Conservation (phyloP, 2,888 invertebrate genomes). For the Leistus spinibarbis region DNA sequence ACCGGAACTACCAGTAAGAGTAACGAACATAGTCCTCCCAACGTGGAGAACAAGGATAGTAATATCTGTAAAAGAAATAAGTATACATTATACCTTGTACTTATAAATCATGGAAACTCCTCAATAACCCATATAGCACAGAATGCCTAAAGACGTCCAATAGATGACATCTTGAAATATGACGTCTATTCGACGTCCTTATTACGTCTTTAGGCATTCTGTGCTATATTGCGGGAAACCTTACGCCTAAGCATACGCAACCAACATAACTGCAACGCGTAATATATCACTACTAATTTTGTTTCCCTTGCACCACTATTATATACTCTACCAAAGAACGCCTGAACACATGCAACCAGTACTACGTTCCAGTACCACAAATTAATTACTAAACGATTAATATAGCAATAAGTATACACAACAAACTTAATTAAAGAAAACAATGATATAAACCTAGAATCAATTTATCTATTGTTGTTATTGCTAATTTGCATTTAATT, state of each 20-base stretch:
- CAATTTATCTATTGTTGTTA: neutral
- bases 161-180: too few relatives aligned
- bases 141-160: too few relatives aligned
- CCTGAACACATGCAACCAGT: too few relatives aligned
- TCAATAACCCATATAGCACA: neutral
- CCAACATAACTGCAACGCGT: neutral
- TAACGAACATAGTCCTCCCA: constrained; percentile 71
- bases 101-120: neutral
- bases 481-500: neutral
- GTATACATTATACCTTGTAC: neutral
- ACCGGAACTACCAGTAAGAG: constrained; percentile 73
- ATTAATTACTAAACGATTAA: too few relatives aligned
- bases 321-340: too few relatives aligned
- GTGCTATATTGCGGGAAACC: too few relatives aligned
- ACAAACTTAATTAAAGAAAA: neutral
- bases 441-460: neutral
- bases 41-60: constrained; percentile 68
- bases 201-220: too few relatives aligned
- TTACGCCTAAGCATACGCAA: neutral
- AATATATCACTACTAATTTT: neutral
- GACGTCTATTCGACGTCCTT: too few relatives aligned
- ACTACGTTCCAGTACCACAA: too few relatives aligned
- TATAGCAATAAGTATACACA: neutral
- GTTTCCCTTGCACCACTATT: too few relatives aligned
- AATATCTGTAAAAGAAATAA: constrained; percentile 61